Evolutionary conservation across 2,888 invertebrate genomes (phyloP), one percentile per base, ranked within the genome.

Genomic region (Fissipunctia ypsillon): DNA sequence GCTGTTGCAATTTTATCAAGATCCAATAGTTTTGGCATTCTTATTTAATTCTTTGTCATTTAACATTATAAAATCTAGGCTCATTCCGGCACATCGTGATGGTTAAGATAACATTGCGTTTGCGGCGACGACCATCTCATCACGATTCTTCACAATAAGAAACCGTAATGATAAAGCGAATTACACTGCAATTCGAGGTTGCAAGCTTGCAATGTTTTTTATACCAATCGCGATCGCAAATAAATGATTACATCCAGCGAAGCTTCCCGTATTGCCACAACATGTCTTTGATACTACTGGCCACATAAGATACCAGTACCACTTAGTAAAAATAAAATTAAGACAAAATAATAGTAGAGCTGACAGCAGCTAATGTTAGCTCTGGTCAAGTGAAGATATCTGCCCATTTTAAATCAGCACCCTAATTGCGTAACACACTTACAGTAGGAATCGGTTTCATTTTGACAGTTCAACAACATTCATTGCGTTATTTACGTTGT

Each of bases 61-160:
- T 67, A 66, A 69, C 70, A 83, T 92, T 90, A 85, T 88, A 83
- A 88, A 91, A 90, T 77, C 65, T 76, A 79, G 69, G 81, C 61
- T 88, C 76, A 77, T 83, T 84, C 84, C 75, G 84, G 87, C 63
- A 59, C 48, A 69, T 73, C 87, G 86, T 89, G 88, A 87, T 86
- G 78, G 84, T 80, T 80, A 76, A 77, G 84, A 89, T 91, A 90
- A 90, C 84, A 89, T 88, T 90, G 90, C 88, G 89, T 88, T 88
- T 90, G 90, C 88, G 89, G 89, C 89, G 90, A 89, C 90, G 86
- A 87, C 76, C 80, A 87, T 84, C 88, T 87, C 89, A 90, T 91
- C 88, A 89, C 81, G 90, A 91, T 76, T 84, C 86, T 85, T 74
- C 83, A 85, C 85, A 88, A 88, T 86, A 89, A 78, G 81, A 88